A percentile compares a stretch with the other conserved stretches of the same genome.
Conservation (phyloP, 2,888 invertebrate genomes). For the Metellina segmentata region DNA sequence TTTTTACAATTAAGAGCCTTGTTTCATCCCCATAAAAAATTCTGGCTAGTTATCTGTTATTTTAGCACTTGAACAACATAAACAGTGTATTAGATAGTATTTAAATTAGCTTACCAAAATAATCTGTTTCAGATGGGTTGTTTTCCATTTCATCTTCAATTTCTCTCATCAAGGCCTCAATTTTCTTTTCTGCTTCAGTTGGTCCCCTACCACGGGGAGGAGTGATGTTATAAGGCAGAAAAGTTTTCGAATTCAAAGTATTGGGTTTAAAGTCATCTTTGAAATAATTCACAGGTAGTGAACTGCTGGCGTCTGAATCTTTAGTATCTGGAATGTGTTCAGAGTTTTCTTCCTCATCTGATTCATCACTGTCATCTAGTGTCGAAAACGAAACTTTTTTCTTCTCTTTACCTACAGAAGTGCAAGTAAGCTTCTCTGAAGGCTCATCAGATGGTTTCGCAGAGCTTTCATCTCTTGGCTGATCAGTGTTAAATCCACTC, state of each 20-base stretch:
- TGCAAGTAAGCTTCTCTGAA: slow-evolving; percentile 61
- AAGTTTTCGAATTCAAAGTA: slow-evolving; percentile 78
- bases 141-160: slow-evolving; percentile 97
- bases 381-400: slow-evolving; percentile 65
- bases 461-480: not conserved
- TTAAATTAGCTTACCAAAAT: slow-evolving; percentile 88
- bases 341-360: slow-evolving; percentile 31
- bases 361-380: slow-evolving; percentile 35
- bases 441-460: not conserved
- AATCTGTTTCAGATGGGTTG: slow-evolving; percentile 96
- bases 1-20: not conserved
- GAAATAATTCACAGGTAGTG: slow-evolving; percentile 62
- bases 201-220: slow-evolving; percentile 92
- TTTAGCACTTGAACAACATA: not conserved
- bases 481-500: slow-evolving; percentile 34
- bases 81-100: not conserved
- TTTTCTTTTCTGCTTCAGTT: slow-evolving; percentile 93
- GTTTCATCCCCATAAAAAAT: not conserved
- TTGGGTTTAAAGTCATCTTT: slow-evolving; percentile 76
- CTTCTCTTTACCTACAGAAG: slow-evolving; percentile 58
- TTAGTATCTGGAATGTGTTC: not conserved
- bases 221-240: slow-evolving; percentile 93
- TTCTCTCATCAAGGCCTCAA: slow-evolving; percentile 94
- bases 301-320: not conserved
- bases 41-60: not conserved